Base-by-base conservation (phyloP, 1,140 invertebrate genomes). In the Bombus impatiens region DNA sequence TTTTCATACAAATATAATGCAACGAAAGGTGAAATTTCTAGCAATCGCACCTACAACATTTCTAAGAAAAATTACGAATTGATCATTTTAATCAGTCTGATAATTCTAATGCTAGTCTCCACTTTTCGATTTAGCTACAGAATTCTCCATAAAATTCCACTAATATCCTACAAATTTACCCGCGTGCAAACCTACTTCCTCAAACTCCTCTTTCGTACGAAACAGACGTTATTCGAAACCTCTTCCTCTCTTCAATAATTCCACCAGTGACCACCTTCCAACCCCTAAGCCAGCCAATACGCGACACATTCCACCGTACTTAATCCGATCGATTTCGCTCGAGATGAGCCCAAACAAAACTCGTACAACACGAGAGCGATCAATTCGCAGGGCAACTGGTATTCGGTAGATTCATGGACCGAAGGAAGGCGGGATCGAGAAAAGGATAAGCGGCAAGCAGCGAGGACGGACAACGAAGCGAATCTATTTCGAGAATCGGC, bases 401-500 rank as follows among this genome's bases (percentile, higher is more conserved):
- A 37, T 44, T 53, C 4, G 47, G 35, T 10, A 35, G 82, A 84
- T 78, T 78, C 75, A 57, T 67, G 44, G 82, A 37, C 15, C 44
- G 35, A 40, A 74, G 77, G 28, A 62, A 81, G 83, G 68, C 13
- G n/a, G 72, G 37, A 86, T 79, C 77, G 78, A 72, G 57, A 47
- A 68, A 82, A 82, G 84, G 78, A 82, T 81, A 72, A 35, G 44
- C 70, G 62, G 42, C 2, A 53, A 53, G 6, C 18, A 65, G 70
- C 79, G 84, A 80, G 71, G 84, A 87, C 77, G 28, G 80, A 40
- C 77, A 86, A 86, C 86, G 78, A 82, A 90, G 77, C 53, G 82
- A 62, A 87, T 90, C 89, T 90, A 90, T 90, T 90, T 90, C 82
- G 88, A 89, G 89, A 89, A 84, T 89, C 88, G 86, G 65, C 67